Conservation (phyloP, 2,113 vertebrate species). For the Glaucidium brasilianum region DNA sequence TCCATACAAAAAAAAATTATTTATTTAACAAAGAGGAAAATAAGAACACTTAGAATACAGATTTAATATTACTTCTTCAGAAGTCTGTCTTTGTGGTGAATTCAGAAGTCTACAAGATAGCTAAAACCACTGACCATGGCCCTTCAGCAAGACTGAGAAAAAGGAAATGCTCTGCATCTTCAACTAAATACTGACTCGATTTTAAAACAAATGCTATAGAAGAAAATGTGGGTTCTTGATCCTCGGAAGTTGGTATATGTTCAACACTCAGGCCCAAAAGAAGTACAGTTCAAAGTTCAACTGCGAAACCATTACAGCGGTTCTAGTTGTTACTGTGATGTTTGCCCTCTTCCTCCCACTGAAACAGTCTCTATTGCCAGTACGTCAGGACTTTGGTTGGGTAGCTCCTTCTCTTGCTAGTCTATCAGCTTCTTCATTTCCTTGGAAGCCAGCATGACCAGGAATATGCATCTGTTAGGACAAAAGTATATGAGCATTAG, state of each 20-base stretch:
- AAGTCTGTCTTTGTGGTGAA: background rate
- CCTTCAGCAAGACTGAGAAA: background rate
- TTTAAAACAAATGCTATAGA: background rate
- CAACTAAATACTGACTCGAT: background rate
- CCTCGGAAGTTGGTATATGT: background rate
- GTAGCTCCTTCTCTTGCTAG: constrained; percentile 88
- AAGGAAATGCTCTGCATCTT: background rate
- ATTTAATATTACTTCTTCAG: background rate
- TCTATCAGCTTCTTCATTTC: constrained; percentile 93
- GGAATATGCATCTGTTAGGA: constrained; percentile 86
- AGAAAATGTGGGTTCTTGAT: background rate
- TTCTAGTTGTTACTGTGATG: background rate
- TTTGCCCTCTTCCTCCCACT: background rate
- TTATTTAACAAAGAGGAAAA: background rate
- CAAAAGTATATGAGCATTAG: background rate
- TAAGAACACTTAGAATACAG: background rate
- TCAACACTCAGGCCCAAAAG: background rate
- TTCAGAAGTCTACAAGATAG: background rate
- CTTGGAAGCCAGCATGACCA: constrained; percentile 88
- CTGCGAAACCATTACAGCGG: background rate
- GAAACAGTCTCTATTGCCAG: background rate
- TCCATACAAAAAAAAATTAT: background rate
- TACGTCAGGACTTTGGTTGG: constrained; percentile 37
- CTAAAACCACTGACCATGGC: background rate
- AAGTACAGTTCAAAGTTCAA: background rate